phyloP scores from a whole-genome alignment of 2,113 vertebrate species.

The Pseudopipra pipra region DNA sequence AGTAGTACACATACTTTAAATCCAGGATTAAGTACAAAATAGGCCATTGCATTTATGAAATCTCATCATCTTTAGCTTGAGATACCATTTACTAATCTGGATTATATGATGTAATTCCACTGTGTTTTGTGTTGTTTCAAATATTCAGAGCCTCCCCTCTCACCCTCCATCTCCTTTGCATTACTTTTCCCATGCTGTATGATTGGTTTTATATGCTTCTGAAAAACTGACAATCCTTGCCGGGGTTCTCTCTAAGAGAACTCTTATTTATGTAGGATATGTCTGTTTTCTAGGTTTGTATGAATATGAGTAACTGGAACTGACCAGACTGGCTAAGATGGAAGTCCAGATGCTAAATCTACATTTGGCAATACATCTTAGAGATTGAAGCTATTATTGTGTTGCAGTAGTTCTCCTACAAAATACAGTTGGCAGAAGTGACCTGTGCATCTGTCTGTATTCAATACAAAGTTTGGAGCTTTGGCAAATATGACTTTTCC shows the following conservation, averaged over 20 bases:
- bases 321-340: not conserved
- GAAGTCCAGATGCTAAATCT: not conserved
- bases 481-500: not conserved
- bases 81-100: not conserved
- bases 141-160: not conserved
- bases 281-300: not conserved
- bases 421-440: not conserved
- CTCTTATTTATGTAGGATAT: not conserved
- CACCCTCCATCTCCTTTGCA: not conserved
- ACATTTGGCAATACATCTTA: not conserved
- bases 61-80: not conserved
- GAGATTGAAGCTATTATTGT: not conserved
- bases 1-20: not conserved
- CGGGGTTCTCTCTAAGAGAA: not conserved
- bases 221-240: not conserved
- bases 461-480: not conserved
- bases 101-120: not conserved
- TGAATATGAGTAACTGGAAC: not conserved
- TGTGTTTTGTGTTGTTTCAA: not conserved
- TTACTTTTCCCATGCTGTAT: not conserved
- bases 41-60: not conserved
- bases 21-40: not conserved
- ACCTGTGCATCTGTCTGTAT: not conserved
- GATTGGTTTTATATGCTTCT: not conserved
- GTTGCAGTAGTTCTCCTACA: not conserved